phyloP scores from a whole-genome alignment of 2,888 invertebrate genomes.

The Temnothorax rugatulus region DNA sequence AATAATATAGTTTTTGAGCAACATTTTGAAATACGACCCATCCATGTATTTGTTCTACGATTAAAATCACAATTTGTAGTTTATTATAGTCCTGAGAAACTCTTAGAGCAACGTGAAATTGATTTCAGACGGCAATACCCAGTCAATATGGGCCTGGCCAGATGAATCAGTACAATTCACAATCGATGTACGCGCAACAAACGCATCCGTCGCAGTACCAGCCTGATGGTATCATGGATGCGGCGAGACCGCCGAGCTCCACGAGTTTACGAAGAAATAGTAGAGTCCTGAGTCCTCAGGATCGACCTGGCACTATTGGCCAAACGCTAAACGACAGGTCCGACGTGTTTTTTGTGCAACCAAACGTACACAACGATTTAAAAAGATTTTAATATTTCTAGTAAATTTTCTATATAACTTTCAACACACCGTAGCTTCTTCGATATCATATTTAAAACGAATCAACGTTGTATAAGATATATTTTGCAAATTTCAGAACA shows the following conservation, averaged over 20 bases:
- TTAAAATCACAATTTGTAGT: background rate
- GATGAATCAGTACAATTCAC: constrained; percentile 82
- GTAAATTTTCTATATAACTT: background rate
- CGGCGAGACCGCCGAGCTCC: constrained; percentile 79
- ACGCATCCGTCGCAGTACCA: constrained; percentile 81
- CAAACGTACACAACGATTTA: background rate
- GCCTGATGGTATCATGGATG: constrained; percentile 77
- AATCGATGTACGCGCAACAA: constrained; percentile 80
- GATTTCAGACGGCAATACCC: constrained; percentile 77
- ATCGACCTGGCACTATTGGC: constrained; percentile 81
- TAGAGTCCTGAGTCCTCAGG: constrained; percentile 82
- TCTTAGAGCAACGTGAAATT: constrained; percentile 31
- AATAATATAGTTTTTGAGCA: background rate
- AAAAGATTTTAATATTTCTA: background rate
- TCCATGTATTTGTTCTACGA: constrained; percentile 20
- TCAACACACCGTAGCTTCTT: background rate
- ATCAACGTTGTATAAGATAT: background rate
- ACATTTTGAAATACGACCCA: background rate
- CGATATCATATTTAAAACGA: background rate
- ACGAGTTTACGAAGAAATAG: constrained; percentile 85
- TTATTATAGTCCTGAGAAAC: background rate
- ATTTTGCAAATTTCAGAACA: background rate
- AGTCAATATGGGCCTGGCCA: constrained; percentile 81
- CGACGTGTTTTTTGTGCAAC: background rate
- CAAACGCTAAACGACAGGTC: constrained; percentile 85